These are phyloP conservation scores for Drosophila birchii DNA, from an alignment of 2,888 invertebrate species.

Conservation along the genomic window DNA sequence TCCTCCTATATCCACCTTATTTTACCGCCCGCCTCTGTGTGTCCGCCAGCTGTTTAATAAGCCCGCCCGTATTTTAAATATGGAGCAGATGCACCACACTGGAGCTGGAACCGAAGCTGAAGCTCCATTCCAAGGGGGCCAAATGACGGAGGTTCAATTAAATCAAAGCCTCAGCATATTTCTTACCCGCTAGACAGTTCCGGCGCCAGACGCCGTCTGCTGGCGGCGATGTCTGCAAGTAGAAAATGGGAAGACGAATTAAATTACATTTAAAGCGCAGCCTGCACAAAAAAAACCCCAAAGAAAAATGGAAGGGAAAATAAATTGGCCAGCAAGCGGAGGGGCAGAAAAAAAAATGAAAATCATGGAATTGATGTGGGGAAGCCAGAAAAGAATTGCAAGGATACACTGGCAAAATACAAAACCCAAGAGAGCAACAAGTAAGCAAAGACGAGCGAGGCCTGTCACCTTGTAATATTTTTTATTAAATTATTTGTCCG, in stretches of 20 bases:
- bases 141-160: conserved; percentile 74
- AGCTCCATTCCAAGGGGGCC: not conserved
- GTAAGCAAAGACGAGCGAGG: not conserved
- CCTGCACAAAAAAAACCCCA: conserved; percentile 25
- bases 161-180: conserved; percentile 77
- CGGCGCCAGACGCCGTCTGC: conserved; percentile 79
- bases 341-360: conserved; percentile 32
- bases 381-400: conserved; percentile 20
- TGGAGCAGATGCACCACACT: conserved; percentile 46
- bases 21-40: not conserved
- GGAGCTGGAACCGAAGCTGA: conserved; percentile 7
- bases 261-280: conserved; percentile 78
- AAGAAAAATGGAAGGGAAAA: conserved; percentile 37
- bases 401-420: conserved; percentile 20
- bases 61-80: conserved; percentile 66
- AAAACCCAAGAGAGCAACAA: conserved; percentile 3
- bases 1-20: not conserved
- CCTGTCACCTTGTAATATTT: conserved; percentile 12
- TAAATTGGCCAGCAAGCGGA: conserved; percentile 32
- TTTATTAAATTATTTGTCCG: conserved; percentile 26
- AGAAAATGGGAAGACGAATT: conserved; percentile 76
- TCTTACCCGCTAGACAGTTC: conserved; percentile 79
- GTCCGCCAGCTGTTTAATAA: conserved; percentile 63
- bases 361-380: conserved; percentile 46
- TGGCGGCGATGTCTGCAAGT: conserved; percentile 70